Evolutionary conservation across 2,888 invertebrate genomes (phyloP).

Genomic region (Drosophila hamatofila): DNA sequence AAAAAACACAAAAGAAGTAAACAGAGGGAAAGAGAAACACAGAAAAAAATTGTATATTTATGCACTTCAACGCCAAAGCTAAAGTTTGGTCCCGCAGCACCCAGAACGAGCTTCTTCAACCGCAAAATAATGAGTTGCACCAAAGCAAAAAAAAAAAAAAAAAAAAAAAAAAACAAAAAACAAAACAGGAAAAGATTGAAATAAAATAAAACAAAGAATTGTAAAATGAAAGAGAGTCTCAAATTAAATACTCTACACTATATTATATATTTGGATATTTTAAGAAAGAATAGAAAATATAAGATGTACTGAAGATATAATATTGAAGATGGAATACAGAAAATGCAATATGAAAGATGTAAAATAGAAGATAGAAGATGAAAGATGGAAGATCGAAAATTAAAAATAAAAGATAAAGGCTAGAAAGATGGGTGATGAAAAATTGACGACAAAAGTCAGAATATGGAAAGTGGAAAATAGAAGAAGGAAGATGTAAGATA

Average conservation of each 20-base stretch:
- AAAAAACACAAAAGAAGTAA: slow-evolving; percentile 19
- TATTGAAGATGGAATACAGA: neutral
- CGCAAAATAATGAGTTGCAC: slow-evolving; percentile 77
- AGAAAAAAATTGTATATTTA: slow-evolving; percentile 60
- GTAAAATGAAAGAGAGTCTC: neutral
- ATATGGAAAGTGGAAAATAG: neutral
- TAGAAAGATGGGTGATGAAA: neutral
- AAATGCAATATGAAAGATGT: neutral
- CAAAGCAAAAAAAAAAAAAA: slow-evolving; percentile 37
- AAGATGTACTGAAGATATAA: neutral
- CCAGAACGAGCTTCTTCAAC: slow-evolving; percentile 65
- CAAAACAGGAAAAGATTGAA: slow-evolving; percentile 20
- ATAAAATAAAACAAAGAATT: slow-evolving; percentile 14
- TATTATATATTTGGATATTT: neutral
- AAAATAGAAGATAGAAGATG: neutral
- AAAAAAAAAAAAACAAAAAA: slow-evolving; percentile 25
- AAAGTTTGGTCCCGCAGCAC: slow-evolving; percentile 44
- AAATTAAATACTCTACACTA: neutral
- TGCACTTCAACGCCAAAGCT: slow-evolving; percentile 70
- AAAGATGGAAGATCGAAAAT: neutral
- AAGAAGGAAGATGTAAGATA: neutral
- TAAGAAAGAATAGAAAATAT: neutral
- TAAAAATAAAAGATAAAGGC: neutral
- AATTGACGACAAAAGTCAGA: neutral
- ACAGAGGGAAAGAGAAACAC: slow-evolving; percentile 14